Conservation (phyloP, 1,140 invertebrate species). For the Latrodectus geometricus region DNA sequence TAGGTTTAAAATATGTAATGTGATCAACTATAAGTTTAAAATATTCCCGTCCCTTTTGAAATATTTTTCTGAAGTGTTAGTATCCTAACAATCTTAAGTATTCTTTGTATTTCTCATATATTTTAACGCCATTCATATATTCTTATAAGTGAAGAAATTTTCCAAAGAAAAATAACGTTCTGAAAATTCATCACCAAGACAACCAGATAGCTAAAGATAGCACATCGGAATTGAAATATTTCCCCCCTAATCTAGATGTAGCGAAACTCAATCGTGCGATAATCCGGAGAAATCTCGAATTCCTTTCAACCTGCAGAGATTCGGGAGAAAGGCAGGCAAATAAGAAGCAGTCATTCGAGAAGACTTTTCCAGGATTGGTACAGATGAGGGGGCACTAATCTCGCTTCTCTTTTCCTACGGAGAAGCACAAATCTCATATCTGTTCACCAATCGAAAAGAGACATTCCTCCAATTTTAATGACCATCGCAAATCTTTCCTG, state of each 20-base stretch:
- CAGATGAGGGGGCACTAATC: constrained; percentile 10
- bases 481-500: background rate
- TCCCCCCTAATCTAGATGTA: constrained; percentile 14
- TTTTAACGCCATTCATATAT: too few relatives aligned
- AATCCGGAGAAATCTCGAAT: constrained; percentile 47
- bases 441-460: constrained; percentile 32
- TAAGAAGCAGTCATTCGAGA: constrained; percentile 45
- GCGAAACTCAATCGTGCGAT: constrained; percentile 36
- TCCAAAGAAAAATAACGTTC: background rate
- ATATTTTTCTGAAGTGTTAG: too few relatives aligned
- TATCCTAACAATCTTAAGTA: too few relatives aligned
- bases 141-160: background rate
- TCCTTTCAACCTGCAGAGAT: constrained; percentile 12
- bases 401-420: background rate
- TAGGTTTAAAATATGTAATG: too few relatives aligned
- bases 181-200: background rate
- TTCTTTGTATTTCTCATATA: too few relatives aligned
- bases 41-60: too few relatives aligned
- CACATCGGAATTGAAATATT: background rate
- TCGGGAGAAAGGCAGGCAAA: constrained; percentile 7
- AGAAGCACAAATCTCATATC: constrained; percentile 45
- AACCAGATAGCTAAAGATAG: too few relatives aligned
- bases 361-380: background rate
- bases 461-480: constrained; percentile 54
- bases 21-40: too few relatives aligned